These are phyloP conservation scores for Theristicus caerulescens DNA, from an alignment of 2,113 vertebrate genomes.

Conservation along the genomic window DNA sequence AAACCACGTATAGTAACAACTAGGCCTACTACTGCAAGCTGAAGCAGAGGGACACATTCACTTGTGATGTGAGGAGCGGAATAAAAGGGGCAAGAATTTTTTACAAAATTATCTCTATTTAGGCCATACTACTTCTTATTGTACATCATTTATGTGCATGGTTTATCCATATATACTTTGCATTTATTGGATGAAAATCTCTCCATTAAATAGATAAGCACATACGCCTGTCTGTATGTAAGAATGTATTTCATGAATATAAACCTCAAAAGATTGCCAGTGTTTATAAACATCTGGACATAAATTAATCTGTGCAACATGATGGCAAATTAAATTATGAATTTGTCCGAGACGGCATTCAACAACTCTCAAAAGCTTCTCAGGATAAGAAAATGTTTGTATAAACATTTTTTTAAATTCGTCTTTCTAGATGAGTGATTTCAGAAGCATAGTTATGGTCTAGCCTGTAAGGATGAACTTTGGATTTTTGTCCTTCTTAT, in stretches of 20 bases:
- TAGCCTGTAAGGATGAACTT: not conserved
- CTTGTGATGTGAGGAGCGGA: not conserved
- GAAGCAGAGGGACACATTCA: not conserved
- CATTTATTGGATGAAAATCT: not conserved
- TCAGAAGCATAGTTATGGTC: not conserved
- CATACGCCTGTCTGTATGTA: not conserved
- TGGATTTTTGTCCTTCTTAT: not conserved
- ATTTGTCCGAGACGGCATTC: not conserved
- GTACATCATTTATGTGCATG: not conserved
- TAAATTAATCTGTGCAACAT: not conserved
- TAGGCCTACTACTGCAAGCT: not conserved
- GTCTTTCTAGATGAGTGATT: not conserved
- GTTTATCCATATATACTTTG: not conserved
- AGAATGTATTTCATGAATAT: not conserved
- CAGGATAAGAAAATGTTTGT: not conserved
- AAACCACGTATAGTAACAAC: not conserved
- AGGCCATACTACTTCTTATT: not conserved
- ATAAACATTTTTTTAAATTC: not conserved
- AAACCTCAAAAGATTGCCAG: not conserved
- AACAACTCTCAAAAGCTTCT: not conserved
- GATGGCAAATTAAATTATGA: not conserved
- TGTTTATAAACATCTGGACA: not conserved
- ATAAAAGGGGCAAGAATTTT: not conserved
- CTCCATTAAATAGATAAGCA: not conserved
- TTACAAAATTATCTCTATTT: not conserved